Conservation (phyloP, 2,797 vertebrate species). For the Alca torda region DNA sequence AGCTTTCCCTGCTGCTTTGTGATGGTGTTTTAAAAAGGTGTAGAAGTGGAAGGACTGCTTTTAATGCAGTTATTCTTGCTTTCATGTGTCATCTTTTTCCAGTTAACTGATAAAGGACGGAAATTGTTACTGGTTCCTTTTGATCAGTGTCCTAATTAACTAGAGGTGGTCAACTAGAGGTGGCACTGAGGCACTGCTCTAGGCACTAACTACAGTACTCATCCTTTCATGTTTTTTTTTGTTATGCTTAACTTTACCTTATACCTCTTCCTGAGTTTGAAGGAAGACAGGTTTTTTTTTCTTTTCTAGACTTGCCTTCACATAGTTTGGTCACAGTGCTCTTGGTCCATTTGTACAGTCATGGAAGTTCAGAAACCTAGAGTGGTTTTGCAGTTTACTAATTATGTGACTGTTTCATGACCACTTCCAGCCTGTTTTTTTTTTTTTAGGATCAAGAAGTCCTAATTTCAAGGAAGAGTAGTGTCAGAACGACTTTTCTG, state of each 20-base stretch:
- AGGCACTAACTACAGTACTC: background rate
- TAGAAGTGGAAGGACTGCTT: background rate
- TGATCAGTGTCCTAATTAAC: background rate
- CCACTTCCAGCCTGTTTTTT: background rate
- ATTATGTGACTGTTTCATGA: background rate
- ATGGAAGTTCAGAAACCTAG: background rate
- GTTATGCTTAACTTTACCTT: rapidly evolving
- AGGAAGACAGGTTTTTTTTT: background rate
- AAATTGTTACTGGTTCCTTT: background rate
- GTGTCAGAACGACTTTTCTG: background rate
- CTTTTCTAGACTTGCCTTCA: background rate
- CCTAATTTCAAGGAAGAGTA: background rate
- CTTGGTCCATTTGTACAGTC: background rate
- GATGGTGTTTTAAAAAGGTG: background rate
- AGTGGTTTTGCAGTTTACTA: background rate
- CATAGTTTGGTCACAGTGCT: background rate
- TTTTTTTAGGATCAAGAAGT: background rate
- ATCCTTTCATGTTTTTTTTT: background rate
- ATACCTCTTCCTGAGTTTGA: background rate
- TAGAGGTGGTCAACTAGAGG: background rate
- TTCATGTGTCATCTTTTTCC: background rate
- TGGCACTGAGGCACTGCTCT: background rate
- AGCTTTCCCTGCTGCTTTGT: background rate
- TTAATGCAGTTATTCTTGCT: background rate
- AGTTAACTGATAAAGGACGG: background rate